Base-by-base conservation (phyloP, 1,140 invertebrate species). In the Macrotrachela quadricornifera region DNA sequence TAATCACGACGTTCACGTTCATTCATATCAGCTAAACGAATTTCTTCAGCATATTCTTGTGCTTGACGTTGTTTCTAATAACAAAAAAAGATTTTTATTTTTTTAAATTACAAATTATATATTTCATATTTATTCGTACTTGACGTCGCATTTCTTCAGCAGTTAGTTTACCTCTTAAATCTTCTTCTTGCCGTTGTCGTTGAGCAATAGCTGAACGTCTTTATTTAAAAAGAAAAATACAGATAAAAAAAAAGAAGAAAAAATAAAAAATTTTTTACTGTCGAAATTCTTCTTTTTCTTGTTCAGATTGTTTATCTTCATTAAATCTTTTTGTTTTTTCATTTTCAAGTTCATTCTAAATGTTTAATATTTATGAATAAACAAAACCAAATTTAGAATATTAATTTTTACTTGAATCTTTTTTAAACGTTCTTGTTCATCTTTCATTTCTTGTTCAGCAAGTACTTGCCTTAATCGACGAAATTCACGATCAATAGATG, bases 1-100 rank as follows among this genome's bases (percentile, higher is more conserved):
- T 88, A 80, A 71, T 96, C 90, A 56, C 85, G 75, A 55, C 83
- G 73, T 65, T 95, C 88, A 70, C 94, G 88, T 63, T 94, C 86
- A 56, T 40, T 49, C 9, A 55, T 39, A 38, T 50, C 42, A 30
- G 57, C 36, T 46, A 46, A 40, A 1, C 18, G 30, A 41, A 46
- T 50, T 16, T 18, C 16, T 39, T 55, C 44, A 30, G 49, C 17
- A 48, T 48, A 42, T 11, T 16, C 38, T 56, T 48, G 46, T 38
- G 40, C 13, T 50, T 49, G 43, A 45, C 15, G 14, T 51, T 53
- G n/a, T 13, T 13, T 12, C 21, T 41, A n/a, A 12, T 6, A 42
- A 30, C 3, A 30, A 30, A 30, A 2, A 30, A n/a, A n/a, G n/a
- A n/a, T n/a, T n/a, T 46, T 44, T 56, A 30, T 17, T 44, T 38